Base-by-base conservation (phyloP, 1,140 invertebrate species). In the Lerema accius region DNA sequence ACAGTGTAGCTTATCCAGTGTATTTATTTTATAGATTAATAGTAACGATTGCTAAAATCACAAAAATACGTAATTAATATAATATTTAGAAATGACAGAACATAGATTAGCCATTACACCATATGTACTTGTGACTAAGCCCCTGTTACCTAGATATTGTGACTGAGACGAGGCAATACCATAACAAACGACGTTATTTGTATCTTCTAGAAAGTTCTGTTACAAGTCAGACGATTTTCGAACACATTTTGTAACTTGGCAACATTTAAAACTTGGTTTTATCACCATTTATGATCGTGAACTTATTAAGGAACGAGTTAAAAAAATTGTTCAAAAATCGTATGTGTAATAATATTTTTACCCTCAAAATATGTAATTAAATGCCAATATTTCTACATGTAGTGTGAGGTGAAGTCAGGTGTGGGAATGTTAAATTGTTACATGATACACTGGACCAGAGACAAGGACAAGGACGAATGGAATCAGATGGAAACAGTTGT, bases 71-170 rank as follows among this genome's bases (percentile, higher is more conserved):
- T 69, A 66, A 72, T 71, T 73, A 74, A 37, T 62, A 40, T 55
- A 40, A 55, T 60, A 61, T 63, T 69, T 43, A 71, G 74, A 85
- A 72, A 83, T 80, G 78, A 87, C 80, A 84, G 83, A 81, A 87
- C 82, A 88, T 69, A 85, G 68, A 89, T 88, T 84, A 87, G 78
- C 82, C 86, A 80, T 80, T 73, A 80, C 82, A 88, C 85, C 86
- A 80, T 59, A 65, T 80, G 79, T 82, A 72, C 66, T 75, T 78
- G 76, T 79, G 76, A 76, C 75, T 74, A 85, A 85, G 82, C 84
- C 81, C 84, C 78, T 74, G 63, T 68, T 73, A 87, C 84, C 86
- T 82, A 79, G 71, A 63, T 69, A 58, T 71, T 75, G 80, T 84
- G 82, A 78, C 80, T 81, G 72, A 80, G 68, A 83, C 78, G 73